Evolutionary conservation across 1,140 invertebrate genomes (phyloP), one percentile per base, ranked within the genome.

Genomic region (Dreissena polymorpha): DNA sequence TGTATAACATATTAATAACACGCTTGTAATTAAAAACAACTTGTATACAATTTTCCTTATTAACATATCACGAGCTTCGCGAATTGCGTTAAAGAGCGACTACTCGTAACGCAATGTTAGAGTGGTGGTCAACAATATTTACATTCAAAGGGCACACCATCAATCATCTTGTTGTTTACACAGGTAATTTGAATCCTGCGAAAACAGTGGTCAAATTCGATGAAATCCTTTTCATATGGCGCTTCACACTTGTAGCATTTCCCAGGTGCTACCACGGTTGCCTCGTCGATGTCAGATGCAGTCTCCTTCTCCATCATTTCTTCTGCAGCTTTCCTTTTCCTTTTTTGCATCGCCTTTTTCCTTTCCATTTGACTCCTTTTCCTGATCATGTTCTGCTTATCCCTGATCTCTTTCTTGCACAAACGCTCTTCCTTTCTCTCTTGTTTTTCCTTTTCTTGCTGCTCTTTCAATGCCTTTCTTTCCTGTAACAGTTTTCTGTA

Each of bases 131-230:
- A 75, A 49, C 75, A 78, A 23, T 78, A 78, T 55, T 78, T 78
- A 51, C 75, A 78, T 53, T 78, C 75, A 53, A 78, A 78, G 21
- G 64, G 64, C 50, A 78, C n/a, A 14, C 65, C 75, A 16, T 78
- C 64, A 5, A 78, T 25, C 23, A 68, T n/a, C 14, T 78, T 39
- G 18, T 51, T 23, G 2, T 18, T 0, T 23, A 78, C 75, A 55
- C 75, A 78, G 12, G 3, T n/a, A 21, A 69, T 7, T 16, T 78
- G 75, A 69, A 78, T 67, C 14, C 75, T 16, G 10, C 49, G 29
- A 50, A 53, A 68, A 25, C 75, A 78, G 27, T 68, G 64, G 10
- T 50, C 51, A 65, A 63, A 78, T 39, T 78, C 27, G 50, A 78
- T 78, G 23, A 29, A 78, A 21, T 78, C 75, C 18, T n/a, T 39